phyloP scores from a whole-genome alignment of 2,797 vertebrate species.

The Aphelocoma californica region DNA sequence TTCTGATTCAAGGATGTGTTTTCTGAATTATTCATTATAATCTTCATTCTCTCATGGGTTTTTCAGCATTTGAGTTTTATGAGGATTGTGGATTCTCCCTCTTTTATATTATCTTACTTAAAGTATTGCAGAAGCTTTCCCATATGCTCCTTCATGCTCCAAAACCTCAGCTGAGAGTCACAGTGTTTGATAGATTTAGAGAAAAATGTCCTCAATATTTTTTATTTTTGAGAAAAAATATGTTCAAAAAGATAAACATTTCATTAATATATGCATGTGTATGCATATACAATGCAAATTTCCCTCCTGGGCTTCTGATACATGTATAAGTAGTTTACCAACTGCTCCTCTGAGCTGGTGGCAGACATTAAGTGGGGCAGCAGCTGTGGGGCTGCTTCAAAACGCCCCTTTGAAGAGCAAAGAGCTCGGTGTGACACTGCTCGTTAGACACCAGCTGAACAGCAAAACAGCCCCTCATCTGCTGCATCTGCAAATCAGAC shows the following conservation, averaged over 20 bases:
- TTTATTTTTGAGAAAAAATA: not conserved
- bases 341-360: not conserved
- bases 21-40: not conserved
- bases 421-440: accelerated
- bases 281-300: not conserved
- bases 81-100: not conserved
- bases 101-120: not conserved
- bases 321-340: not conserved
- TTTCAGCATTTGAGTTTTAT: not conserved
- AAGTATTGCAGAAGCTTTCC: not conserved
- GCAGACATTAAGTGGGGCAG: not conserved
- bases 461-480: not conserved
- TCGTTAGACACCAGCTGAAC: accelerated
- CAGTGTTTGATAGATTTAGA: not conserved
- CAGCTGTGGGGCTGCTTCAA: not conserved
- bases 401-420: not conserved
- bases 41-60: not conserved
- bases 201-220: not conserved
- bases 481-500: not conserved
- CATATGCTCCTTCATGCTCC: not conserved
- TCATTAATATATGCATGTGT: not conserved
- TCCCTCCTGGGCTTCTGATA: not conserved
- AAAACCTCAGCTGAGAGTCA: not conserved
- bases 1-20: not conserved
- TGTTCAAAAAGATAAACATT: not conserved